phyloP scores from a whole-genome alignment of 2,113 vertebrate genomes.

The Ia io region DNA sequence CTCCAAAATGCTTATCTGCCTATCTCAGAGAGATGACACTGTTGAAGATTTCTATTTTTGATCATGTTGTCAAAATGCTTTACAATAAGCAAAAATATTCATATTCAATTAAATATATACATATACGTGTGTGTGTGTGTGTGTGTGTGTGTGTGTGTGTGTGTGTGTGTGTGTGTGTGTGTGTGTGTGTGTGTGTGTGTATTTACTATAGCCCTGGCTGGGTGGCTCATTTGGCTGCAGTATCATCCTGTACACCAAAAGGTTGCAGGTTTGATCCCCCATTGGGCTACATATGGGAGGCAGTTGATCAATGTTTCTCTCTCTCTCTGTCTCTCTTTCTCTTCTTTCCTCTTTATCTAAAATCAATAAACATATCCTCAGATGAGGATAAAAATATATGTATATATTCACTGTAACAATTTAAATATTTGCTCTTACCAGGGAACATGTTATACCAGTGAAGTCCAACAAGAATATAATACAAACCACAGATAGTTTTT shows the following conservation, averaged over 20 bases:
- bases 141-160: no score
- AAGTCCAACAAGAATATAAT: background rate
- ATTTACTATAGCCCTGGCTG: background rate
- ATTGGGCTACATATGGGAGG: background rate
- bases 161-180: no score
- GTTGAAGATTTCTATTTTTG: background rate
- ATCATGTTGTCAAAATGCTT: constrained; percentile 30
- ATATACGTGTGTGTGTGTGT: no score
- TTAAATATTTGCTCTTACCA: background rate
- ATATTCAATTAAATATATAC: background rate
- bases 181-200: no score
- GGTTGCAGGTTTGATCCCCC: background rate
- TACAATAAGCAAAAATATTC: constrained; percentile 10
- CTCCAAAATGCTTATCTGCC: background rate
- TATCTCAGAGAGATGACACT: background rate
- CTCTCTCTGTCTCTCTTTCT: background rate
- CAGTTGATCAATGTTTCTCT: background rate
- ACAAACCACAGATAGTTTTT: background rate
- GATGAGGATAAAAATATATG: background rate
- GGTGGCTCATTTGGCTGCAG: background rate
- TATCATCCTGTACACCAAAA: background rate
- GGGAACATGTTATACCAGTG: background rate
- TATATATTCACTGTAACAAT: background rate
- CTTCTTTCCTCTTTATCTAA: background rate
- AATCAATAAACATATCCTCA: background rate